Percentiles rank a stretch among this genome's conserved stretches.
phyloP scores from a whole-genome alignment of 53 echinoderm and acorn worm species.

The Antedon mediterranea region DNA sequence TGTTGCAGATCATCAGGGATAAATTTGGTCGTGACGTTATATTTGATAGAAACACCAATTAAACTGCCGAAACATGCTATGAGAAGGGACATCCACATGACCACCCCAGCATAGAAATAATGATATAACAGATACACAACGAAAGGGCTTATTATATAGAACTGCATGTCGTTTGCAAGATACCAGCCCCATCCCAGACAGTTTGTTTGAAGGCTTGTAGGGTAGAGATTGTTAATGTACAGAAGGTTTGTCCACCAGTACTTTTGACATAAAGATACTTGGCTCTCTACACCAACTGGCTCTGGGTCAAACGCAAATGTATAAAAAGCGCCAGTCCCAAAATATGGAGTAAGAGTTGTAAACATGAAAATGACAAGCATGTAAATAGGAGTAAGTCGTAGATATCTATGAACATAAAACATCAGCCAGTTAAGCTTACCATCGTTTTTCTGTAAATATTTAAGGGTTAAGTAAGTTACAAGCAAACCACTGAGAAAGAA shows the following conservation, averaged over 20 bases:
- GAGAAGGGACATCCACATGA: not conserved
- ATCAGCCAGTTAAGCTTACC: slow-evolving; percentile 27
- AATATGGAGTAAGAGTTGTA: slow-evolving; percentile 12
- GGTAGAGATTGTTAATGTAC: slow-evolving; percentile 86
- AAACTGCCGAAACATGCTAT: not conserved
- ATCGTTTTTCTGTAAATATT: slow-evolving; percentile 16
- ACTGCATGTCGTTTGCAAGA: slow-evolving; percentile 35
- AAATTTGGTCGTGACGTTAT: not conserved
- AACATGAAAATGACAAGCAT: slow-evolving; percentile 13
- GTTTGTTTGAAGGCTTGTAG: not conserved
- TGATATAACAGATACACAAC: slow-evolving; percentile 12
- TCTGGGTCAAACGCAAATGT: not conserved
- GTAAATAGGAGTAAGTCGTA: slow-evolving; percentile 30
- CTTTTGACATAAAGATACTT: slow-evolving; percentile 15
- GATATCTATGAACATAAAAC: slow-evolving; percentile 32
- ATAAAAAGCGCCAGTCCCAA: slow-evolving; percentile 14
- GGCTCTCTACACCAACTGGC: not conserved
- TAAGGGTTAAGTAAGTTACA: slow-evolving; percentile 23
- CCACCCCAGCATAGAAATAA: slow-evolving; percentile 7
- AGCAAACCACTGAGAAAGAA: slow-evolving; percentile 24
- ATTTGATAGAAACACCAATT: not conserved
- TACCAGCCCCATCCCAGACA: slow-evolving; percentile 31
- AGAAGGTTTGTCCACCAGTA: slow-evolving; percentile 91
- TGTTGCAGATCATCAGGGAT: not conserved
- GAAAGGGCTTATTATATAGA: slow-evolving; percentile 27